Percentiles rank a stretch among this genome's conserved stretches.
These are phyloP conservation scores for Poecilia velifera DNA, from an alignment of 2,797 vertebrate genomes.

Conservation along the genomic window DNA sequence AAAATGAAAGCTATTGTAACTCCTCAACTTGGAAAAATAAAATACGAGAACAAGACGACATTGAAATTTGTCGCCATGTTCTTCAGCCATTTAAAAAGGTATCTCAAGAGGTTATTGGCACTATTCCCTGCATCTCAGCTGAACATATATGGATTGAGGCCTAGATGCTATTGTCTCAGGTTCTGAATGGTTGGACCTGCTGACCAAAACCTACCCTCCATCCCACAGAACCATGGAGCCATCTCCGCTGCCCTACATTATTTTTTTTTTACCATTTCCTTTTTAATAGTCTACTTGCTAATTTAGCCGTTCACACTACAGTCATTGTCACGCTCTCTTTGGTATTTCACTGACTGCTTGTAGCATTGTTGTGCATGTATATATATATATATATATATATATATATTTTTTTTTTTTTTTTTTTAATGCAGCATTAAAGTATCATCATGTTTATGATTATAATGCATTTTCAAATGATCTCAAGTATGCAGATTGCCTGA, in stretches of 20 bases:
- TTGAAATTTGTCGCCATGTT: neutral
- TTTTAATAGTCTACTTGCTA: neutral
- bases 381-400: too few relatives aligned
- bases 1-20: neutral
- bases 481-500: neutral
- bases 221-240: neutral
- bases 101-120: neutral
- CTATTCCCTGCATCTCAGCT: neutral
- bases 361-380: neutral
- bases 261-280: neutral
- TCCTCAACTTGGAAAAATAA: neutral
- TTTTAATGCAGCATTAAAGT: neutral
- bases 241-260: neutral
- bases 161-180: neutral
- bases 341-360: neutral
- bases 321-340: neutral
- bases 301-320: neutral
- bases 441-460: neutral
- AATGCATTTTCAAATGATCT: neutral
- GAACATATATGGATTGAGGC: neutral
- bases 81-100: neutral
- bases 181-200: neutral
- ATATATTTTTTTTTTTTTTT: neutral
- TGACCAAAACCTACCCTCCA: neutral
- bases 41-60: neutral